Conservation (phyloP, 2,888 invertebrate species). For the Siphonodentalium dalli region DNA sequence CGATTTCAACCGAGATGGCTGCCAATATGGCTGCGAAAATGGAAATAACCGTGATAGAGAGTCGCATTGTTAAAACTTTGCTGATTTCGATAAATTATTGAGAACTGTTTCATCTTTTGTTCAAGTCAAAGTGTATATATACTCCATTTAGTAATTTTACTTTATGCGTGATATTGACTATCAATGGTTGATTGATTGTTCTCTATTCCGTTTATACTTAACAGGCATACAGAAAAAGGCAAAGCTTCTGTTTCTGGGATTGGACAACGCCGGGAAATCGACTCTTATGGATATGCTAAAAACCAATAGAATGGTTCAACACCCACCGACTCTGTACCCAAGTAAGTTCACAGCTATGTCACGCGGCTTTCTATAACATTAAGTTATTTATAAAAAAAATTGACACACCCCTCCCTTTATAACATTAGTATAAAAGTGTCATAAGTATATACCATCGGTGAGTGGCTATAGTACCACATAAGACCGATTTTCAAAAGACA, state of each 20-base stretch:
- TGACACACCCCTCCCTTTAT: background rate
- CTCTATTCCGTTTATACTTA: background rate
- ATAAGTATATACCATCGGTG: no score
- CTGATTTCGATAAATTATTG: no score
- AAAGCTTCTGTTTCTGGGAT: slow-evolving; percentile 36
- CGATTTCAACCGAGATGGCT: no score
- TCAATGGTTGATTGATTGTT: background rate
- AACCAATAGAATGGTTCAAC: slow-evolving; percentile 31
- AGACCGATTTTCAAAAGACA: no score
- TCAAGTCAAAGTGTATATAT: no score
- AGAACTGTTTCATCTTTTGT: no score
- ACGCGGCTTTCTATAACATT: background rate
- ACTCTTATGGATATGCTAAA: slow-evolving; percentile 33
- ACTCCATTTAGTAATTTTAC: background rate
- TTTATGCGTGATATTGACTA: background rate
- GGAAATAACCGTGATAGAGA: no score
- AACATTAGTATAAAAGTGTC: no score
- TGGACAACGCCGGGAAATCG: slow-evolving; percentile 44
- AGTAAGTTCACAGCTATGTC: slow-evolving; percentile 22
- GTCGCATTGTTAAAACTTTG: no score
- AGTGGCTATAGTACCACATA: no score
- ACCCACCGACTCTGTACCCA: slow-evolving; percentile 31
- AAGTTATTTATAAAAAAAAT: background rate
- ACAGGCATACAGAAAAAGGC: slow-evolving; percentile 34
- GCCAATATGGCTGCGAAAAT: no score